A percentile compares a stretch with the other conserved stretches of the same genome.
Evolutionary conservation across 92 coral and sea anemone species (phyloP).

Genomic region (Nematostella vectensis): DNA sequence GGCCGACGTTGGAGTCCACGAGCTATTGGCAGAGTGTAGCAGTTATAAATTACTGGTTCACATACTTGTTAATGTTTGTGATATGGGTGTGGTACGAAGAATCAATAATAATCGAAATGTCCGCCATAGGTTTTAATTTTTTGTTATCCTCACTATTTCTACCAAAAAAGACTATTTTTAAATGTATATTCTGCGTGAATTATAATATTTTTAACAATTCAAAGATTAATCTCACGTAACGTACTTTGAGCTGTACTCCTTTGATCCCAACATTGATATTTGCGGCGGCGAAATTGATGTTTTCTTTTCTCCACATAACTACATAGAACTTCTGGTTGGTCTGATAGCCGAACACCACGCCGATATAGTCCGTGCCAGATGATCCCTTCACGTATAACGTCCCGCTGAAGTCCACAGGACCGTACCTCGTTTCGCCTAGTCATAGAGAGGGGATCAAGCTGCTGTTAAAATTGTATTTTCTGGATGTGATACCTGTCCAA

Average conservation of each 20-base stretch:
- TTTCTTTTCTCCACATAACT: conserved; percentile 88
- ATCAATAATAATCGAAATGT: no score
- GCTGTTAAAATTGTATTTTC: no score
- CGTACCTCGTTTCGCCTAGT: conserved; percentile 68
- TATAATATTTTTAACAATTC: no score
- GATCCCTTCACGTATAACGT: conserved; percentile 71
- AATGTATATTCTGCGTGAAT: no score
- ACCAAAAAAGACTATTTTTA: no score
- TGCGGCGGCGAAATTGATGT: conserved; percentile 55
- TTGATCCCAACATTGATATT: conserved; percentile 74
- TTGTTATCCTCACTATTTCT: no score
- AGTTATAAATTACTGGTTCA: no score
- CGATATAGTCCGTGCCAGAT: conserved; percentile 80
- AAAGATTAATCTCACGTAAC: no score
- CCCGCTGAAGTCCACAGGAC: conserved; percentile 88
- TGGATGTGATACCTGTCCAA: no score
- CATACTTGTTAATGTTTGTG: no score
- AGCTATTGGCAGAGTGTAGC: conserved; percentile 28
- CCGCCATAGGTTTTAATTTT: no score
- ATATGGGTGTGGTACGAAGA: no score
- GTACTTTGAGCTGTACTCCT: conserved; percentile 85
- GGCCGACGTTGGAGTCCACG: conserved; percentile 67
- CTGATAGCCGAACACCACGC: conserved; percentile 93
- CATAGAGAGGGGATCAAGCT: background rate
- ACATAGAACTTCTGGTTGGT: conserved; percentile 88